These are phyloP conservation scores for Strix aluco DNA, from an alignment of 2,113 vertebrate genomes.

Conservation along the genomic window DNA sequence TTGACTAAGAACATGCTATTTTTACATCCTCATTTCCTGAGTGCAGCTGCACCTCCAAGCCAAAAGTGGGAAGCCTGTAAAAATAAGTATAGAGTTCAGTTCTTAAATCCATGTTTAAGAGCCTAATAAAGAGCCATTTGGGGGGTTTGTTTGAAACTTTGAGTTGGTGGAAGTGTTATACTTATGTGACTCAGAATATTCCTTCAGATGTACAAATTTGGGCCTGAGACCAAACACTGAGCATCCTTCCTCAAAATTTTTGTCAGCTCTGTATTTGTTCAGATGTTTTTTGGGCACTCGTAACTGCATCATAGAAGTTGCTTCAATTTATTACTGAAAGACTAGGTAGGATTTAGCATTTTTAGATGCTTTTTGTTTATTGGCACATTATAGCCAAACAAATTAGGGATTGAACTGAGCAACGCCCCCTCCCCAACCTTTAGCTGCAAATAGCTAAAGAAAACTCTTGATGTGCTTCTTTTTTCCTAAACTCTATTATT, in stretches of 20 bases:
- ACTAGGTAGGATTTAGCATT: neutral
- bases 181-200: neutral
- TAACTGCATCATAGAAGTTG: neutral
- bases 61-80: neutral
- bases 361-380: neutral
- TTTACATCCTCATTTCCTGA: constrained; percentile 53
- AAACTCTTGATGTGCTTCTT: neutral
- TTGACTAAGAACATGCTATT: constrained; percentile 45
- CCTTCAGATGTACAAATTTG: neutral
- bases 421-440: rapidly evolving
- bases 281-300: neutral
- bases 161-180: neutral
- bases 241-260: neutral
- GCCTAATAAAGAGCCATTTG: neutral
- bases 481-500: neutral
- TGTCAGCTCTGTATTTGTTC: neutral
- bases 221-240: neutral
- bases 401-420: neutral
- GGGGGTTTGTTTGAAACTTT: neutral
- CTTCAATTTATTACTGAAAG: neutral
- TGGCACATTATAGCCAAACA: neutral
- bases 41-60: neutral
- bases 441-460: neutral
- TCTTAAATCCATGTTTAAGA: neutral
- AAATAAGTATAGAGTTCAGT: neutral